A percentile compares a stretch with the other conserved stretches of the same genome.
Conservation (phyloP, 2,113 vertebrate genomes). For the Cathartes aura region DNA sequence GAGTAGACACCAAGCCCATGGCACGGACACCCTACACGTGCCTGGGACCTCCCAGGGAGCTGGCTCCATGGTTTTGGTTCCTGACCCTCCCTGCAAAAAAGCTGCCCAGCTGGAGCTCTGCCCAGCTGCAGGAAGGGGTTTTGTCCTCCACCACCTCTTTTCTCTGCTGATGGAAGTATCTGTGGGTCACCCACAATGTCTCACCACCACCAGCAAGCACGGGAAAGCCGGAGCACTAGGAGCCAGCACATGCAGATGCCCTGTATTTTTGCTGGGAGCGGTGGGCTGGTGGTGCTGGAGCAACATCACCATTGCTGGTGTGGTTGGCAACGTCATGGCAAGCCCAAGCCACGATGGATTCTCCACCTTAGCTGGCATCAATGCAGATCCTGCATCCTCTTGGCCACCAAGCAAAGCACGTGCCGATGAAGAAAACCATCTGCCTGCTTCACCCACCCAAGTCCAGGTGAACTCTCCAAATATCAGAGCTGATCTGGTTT, state of each 20-base stretch:
- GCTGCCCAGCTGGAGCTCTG: not conserved
- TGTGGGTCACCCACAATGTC: not conserved
- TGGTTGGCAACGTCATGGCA: not conserved
- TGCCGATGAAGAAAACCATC: not conserved
- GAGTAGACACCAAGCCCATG: not conserved
- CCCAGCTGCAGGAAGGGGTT: not conserved
- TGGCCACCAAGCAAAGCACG: not conserved
- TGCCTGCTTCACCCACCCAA: not conserved
- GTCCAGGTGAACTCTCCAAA: not conserved
- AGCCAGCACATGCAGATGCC: not conserved
- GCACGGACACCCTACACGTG: not conserved
- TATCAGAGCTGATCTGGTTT: not conserved
- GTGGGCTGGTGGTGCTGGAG: not conserved
- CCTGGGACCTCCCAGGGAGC: not conserved
- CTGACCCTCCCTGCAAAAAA: not conserved
- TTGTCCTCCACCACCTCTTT: not conserved
- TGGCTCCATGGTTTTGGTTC: not conserved
- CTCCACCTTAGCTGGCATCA: not conserved
- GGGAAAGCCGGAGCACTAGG: rapidly evolving
- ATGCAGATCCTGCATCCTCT: rapidly evolving
- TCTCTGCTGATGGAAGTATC: not conserved
- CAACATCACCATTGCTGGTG: not conserved
- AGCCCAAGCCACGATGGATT: not conserved
- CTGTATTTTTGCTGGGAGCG: not conserved
- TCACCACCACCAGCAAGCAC: not conserved